Evolutionary conservation across 1,140 invertebrate genomes (phyloP).

Genomic region (Scaptomyza hsui): DNA sequence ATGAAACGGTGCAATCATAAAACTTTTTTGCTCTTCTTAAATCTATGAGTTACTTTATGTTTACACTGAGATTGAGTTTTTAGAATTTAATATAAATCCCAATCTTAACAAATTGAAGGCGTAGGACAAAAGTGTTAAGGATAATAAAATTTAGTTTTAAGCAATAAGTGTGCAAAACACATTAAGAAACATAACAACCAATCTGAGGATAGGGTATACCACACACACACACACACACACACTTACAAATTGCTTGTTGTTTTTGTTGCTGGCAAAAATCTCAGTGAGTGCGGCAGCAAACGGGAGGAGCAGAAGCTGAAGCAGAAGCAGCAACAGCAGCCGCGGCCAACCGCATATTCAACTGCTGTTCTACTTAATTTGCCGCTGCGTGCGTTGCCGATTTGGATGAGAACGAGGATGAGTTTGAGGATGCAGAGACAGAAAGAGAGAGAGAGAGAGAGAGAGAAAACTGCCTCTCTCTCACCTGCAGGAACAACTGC

Average conservation of each 20-base stretch:
- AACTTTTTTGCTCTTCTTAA: not conserved
- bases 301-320: slow-evolving; percentile 28
- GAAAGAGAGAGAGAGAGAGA: slow-evolving; percentile 5
- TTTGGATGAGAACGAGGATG: slow-evolving; percentile 59
- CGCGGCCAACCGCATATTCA: slow-evolving; percentile 56
- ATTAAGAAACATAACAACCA: not conserved
- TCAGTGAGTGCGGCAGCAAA: slow-evolving; percentile 29
- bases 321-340: slow-evolving; percentile 29
- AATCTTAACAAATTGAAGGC: too few relatives aligned
- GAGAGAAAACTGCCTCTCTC: slow-evolving; percentile 3
- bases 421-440: slow-evolving; percentile 26
- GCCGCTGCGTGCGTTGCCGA: slow-evolving; percentile 77
- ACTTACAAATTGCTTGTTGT: slow-evolving; percentile 4
- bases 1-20: slow-evolving; percentile 36
- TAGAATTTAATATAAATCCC: too few relatives aligned
- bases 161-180: too few relatives aligned
- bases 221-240: slow-evolving; percentile 10
- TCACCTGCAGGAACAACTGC: slow-evolving; percentile 17
- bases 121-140: too few relatives aligned
- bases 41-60: not conserved
- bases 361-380: slow-evolving; percentile 81
- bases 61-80: not conserved
- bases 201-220: slow-evolving; percentile 25
- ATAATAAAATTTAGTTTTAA: too few relatives aligned
- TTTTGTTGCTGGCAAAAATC: slow-evolving; percentile 43